Conservation (phyloP, 2,888 invertebrate species). For the Philhelius pedissequus region DNA sequence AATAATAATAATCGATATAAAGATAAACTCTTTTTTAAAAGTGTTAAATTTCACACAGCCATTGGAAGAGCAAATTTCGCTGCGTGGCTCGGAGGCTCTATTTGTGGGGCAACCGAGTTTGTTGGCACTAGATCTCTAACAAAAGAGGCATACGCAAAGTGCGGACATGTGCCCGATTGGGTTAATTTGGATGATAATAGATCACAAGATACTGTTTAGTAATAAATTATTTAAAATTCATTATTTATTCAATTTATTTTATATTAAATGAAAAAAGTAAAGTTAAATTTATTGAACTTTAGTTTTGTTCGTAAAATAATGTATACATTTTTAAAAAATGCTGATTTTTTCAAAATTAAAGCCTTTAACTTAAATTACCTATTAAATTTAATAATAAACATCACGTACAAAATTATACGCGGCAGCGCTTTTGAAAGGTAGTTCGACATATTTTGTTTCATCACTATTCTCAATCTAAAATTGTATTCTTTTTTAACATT, state of each 20-base stretch:
- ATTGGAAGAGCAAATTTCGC: conserved; percentile 90
- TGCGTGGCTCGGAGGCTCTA: conserved; percentile 92
- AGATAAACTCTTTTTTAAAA: conserved; percentile 82
- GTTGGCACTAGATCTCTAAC: conserved; percentile 85
- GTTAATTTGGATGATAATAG: conserved; percentile 78
- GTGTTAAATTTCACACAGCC: conserved; percentile 89
- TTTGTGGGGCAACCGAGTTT: conserved; percentile 88
- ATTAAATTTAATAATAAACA: no score
- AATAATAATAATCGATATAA: conserved; percentile 82
- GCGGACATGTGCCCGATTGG: conserved; percentile 90
- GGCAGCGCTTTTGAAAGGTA: no score
- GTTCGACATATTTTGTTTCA: no score
- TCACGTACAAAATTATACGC: no score
- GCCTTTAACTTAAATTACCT: no score
- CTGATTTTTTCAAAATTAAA: no score
- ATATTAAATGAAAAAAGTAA: not conserved
- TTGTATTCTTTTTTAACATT: no score
- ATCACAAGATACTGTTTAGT: conserved; percentile 65
- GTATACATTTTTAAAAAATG: no score
- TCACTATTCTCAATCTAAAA: no score
- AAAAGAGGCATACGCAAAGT: conserved; percentile 86
- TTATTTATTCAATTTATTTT: conserved; percentile 1
- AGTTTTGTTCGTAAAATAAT: not conserved
- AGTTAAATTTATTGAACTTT: not conserved
- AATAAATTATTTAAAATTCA: not conserved